Evolutionary conservation across 1,140 invertebrate genomes (phyloP).

Genomic region (Ericerus pela): DNA sequence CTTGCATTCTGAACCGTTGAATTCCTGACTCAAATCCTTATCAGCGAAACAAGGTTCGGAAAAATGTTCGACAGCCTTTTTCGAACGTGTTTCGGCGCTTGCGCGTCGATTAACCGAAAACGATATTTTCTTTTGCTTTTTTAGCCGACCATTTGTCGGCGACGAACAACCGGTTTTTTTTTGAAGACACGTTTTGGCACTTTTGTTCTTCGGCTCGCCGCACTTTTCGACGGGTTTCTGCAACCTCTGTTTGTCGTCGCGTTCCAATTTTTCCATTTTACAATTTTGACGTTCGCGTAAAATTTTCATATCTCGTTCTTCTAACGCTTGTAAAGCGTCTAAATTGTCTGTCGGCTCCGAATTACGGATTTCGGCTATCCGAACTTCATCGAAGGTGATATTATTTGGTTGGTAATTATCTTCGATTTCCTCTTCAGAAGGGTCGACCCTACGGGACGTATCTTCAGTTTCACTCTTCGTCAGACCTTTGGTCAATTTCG

Average conservation of each 20-base stretch:
- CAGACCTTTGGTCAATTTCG: too few relatives aligned
- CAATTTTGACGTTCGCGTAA: not conserved
- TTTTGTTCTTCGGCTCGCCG: not conserved
- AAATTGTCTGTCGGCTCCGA: too few relatives aligned
- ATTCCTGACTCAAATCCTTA: not conserved
- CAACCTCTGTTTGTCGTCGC: not conserved
- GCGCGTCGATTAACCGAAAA: not conserved
- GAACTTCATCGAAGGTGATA: not conserved
- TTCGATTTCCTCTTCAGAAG: too few relatives aligned
- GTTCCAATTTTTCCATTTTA: not conserved
- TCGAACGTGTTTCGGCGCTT: not conserved
- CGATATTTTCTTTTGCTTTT: conserved; percentile 4
- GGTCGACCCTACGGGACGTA: too few relatives aligned
- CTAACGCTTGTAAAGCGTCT: too few relatives aligned
- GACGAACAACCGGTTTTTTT: not conserved
- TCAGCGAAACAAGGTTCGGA: not conserved
- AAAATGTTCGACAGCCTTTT: not conserved
- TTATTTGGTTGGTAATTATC: not conserved
- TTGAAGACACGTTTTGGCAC: not conserved
- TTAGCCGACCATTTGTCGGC: not conserved
- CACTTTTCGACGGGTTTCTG: too few relatives aligned
- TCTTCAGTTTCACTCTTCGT: too few relatives aligned
- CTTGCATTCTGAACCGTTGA: not conserved
- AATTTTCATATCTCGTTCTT: too few relatives aligned
- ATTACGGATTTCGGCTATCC: too few relatives aligned